These are phyloP conservation scores for Amphipyra tragopoginis DNA, from an alignment of 2,888 invertebrate species.

Conservation along the genomic window DNA sequence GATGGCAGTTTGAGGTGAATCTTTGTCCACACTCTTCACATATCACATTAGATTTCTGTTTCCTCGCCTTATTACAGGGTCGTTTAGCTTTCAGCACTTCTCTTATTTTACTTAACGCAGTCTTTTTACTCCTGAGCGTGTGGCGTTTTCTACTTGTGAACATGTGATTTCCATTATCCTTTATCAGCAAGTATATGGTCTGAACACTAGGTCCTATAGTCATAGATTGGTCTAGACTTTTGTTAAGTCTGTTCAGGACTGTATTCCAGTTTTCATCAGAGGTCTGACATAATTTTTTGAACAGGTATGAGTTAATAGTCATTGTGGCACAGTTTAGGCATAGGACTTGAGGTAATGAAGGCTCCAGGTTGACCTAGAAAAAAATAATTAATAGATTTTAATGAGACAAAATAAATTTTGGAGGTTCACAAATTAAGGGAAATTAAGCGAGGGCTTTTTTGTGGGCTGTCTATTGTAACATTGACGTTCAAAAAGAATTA, in stretches of 20 bases:
- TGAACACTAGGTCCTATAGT: constrained; percentile 60
- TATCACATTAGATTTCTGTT: constrained; percentile 52
- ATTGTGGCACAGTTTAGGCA: constrained; percentile 74
- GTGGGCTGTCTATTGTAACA: no score
- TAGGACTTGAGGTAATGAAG: constrained; percentile 71
- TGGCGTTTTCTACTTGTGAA: constrained; percentile 70
- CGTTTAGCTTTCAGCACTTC: constrained; percentile 66
- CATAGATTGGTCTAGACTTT: constrained; percentile 63
- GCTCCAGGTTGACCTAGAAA: constrained; percentile 72
- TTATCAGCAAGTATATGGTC: constrained; percentile 71
- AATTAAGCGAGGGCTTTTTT: no score
- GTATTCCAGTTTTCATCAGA: constrained; percentile 72
- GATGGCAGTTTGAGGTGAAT: constrained; percentile 61
- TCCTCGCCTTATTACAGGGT: constrained; percentile 61
- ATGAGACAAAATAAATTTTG: neutral
- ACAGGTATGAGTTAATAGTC: constrained; percentile 73
- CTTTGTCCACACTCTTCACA: constrained; percentile 75
- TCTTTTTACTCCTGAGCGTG: constrained; percentile 62
- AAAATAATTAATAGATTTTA: constrained; percentile 3
- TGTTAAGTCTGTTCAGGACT: constrained; percentile 61
- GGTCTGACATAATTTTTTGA: constrained; percentile 70
- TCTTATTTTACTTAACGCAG: constrained; percentile 70
- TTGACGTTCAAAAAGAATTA: no score
- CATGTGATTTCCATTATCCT: constrained; percentile 66
- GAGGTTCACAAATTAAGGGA: no score